Conservation (phyloP, 1,140 invertebrate species). For the Zaprionus tsacasi region DNA sequence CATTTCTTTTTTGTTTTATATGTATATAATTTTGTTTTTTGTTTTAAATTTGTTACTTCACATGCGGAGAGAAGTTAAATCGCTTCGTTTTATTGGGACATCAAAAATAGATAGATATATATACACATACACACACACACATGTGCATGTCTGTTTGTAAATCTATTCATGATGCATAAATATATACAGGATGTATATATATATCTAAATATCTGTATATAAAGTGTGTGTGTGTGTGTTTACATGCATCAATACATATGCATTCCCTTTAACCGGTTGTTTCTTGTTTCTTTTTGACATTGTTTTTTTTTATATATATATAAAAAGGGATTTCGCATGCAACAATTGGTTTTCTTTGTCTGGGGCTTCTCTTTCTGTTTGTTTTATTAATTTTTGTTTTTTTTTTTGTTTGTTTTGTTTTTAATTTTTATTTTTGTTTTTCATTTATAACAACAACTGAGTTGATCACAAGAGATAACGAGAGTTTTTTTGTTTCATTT, state of each 20-base stretch:
- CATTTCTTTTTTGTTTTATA: conserved; percentile 14
- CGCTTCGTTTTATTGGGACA: conserved; percentile 36
- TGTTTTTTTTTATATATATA: conserved; percentile 27
- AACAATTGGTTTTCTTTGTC: conserved; percentile 33
- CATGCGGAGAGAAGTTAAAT: conserved; percentile 12
- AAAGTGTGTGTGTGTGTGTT: conserved; percentile 9
- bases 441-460: conserved; percentile 77
- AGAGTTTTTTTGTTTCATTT: conserved; percentile 60
- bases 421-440: conserved; percentile 34
- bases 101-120: conserved; percentile 45
- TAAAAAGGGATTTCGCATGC: conserved; percentile 43
- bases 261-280: neutral
- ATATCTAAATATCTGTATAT: conserved; percentile 30
- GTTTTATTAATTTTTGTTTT: conserved; percentile 36
- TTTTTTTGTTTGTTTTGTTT: conserved; percentile 31
- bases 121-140: conserved; percentile 12
- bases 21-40: neutral
- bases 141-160: conserved; percentile 23
- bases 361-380: conserved; percentile 18
- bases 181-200: conserved; percentile 16
- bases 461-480: conserved; percentile 81
- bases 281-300: conserved; percentile 27
- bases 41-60: conserved; percentile 1
- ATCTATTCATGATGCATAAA: conserved; percentile 39
- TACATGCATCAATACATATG: conserved; percentile 25